phyloP scores from a whole-genome alignment of 2,888 invertebrate genomes.

The Andrena fulva region DNA sequence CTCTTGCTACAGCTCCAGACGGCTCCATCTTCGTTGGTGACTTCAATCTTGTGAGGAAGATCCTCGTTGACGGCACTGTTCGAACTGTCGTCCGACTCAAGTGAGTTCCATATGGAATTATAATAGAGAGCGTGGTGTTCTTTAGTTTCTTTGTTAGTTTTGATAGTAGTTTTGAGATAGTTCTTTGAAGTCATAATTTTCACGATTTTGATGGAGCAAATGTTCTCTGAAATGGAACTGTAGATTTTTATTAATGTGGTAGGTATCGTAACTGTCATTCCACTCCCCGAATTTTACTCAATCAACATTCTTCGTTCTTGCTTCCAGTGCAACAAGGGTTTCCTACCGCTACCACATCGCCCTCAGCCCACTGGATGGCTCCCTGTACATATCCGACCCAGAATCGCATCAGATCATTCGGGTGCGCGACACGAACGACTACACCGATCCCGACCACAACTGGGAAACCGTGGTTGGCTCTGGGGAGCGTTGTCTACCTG shows the following conservation, averaged over 20 bases:
- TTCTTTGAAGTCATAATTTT: too few relatives aligned
- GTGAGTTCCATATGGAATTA: constrained; percentile 86
- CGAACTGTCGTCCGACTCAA: constrained; percentile 92
- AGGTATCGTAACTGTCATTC: too few relatives aligned
- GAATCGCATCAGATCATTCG: constrained; percentile 97
- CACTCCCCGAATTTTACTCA: neutral
- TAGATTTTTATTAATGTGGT: too few relatives aligned
- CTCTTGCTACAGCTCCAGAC: constrained; percentile 95
- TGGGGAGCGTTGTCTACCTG: constrained; percentile 96
- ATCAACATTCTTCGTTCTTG: constrained; percentile 15
- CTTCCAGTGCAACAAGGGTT: constrained; percentile 94
- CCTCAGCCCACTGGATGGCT: constrained; percentile 96
- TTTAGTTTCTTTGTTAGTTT: too few relatives aligned
- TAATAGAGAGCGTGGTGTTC: neutral
- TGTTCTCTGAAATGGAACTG: too few relatives aligned
- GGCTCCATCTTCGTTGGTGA: constrained; percentile 98
- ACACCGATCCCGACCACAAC: constrained; percentile 94
- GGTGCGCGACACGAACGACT: constrained; percentile 93
- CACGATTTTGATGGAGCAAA: too few relatives aligned
- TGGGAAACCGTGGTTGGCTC: constrained; percentile 98
- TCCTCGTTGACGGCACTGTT: constrained; percentile 94
- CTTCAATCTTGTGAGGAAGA: constrained; percentile 96
- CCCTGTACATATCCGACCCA: constrained; percentile 97
- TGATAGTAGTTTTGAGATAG: too few relatives aligned
- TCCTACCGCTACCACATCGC: constrained; percentile 99